Evolutionary conservation across 2,113 vertebrate genomes (phyloP).

Genomic region (Triplophysa dalaica): DNA sequence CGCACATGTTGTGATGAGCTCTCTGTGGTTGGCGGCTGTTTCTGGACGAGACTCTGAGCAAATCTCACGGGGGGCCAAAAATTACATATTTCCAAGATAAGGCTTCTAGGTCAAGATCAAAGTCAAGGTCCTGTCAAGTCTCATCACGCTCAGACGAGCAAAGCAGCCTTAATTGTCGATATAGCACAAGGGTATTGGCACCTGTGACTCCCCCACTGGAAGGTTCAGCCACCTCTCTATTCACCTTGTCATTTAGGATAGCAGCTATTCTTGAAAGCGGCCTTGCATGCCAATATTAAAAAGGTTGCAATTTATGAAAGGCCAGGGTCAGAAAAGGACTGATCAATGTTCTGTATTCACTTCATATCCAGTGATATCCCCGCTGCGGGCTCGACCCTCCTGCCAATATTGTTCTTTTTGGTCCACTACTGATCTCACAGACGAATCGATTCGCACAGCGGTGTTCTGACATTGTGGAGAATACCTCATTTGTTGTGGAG

Average conservation of each 20-base stretch:
- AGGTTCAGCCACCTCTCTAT: conserved; percentile 47
- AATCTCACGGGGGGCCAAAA: conserved; percentile 48
- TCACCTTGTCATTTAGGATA: conserved; percentile 55
- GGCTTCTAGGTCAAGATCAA: conserved; percentile 67
- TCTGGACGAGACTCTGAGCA: conserved; percentile 42
- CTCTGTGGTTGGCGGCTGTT: conserved; percentile 28
- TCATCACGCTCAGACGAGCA: conserved; percentile 60
- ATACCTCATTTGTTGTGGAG: background rate
- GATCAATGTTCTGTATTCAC: conserved; percentile 68
- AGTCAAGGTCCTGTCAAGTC: conserved; percentile 69
- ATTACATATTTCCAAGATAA: conserved; percentile 65
- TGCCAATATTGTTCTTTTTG: conserved; percentile 61
- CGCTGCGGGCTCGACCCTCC: conserved; percentile 58
- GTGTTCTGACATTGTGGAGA: conserved; percentile 12
- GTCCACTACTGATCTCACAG: conserved; percentile 43
- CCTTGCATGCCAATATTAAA: conserved; percentile 67
- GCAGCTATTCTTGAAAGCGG: conserved; percentile 48
- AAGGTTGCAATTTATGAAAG: conserved; percentile 73
- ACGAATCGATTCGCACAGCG: conserved; percentile 30
- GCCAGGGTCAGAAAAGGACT: conserved; percentile 63
- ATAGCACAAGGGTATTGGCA: conserved; percentile 69
- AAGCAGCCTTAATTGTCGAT: conserved; percentile 69
- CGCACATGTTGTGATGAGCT: conserved; percentile 10
- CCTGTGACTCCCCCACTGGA: conserved; percentile 63
- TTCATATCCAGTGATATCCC: conserved; percentile 49